A percentile compares a stretch with the other conserved stretches of the same genome.
Evolutionary conservation across 2,888 invertebrate genomes (phyloP).

Genomic region (Netelia virgata): DNA sequence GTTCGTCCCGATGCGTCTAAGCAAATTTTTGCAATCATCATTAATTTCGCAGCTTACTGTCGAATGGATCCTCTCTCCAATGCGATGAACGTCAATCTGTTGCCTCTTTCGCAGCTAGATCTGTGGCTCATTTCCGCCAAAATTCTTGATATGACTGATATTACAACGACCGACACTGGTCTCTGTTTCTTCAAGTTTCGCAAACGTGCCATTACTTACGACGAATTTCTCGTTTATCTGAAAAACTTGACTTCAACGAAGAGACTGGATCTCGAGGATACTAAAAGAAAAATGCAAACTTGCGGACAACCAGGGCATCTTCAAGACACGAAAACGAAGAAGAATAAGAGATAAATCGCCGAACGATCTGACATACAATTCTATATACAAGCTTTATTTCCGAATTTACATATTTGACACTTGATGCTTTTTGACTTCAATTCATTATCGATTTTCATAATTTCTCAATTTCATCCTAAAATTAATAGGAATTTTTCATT

Average conservation of each 20-base stretch:
- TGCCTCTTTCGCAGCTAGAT: conserved; percentile 79
- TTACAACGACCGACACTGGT: conserved; percentile 79
- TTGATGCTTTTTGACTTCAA: neutral
- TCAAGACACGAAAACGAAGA: conserved; percentile 52
- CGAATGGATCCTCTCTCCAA: conserved; percentile 76
- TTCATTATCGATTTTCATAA: neutral
- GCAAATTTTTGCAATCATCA: neutral
- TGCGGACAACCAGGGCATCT: conserved; percentile 71
- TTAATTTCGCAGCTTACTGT: conserved; percentile 75
- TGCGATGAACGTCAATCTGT: conserved; percentile 66
- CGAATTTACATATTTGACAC: conserved; percentile 58
- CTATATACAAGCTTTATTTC: conserved; percentile 74
- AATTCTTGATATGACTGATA: conserved; percentile 75
- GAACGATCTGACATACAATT: conserved; percentile 60
- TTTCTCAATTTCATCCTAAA: neutral
- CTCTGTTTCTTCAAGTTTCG: conserved; percentile 79
- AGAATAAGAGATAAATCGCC: conserved; percentile 35
- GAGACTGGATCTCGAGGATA: conserved; percentile 72
- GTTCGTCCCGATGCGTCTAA: neutral
- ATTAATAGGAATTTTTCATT: neutral
- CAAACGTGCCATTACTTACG: conserved; percentile 77
- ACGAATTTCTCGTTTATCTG: conserved; percentile 76
- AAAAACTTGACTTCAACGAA: conserved; percentile 73
- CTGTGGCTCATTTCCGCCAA: conserved; percentile 77
- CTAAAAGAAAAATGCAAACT: conserved; percentile 75